phyloP scores from a whole-genome alignment of 1,140 invertebrate genomes.

The Leptopilina boulardi region DNA sequence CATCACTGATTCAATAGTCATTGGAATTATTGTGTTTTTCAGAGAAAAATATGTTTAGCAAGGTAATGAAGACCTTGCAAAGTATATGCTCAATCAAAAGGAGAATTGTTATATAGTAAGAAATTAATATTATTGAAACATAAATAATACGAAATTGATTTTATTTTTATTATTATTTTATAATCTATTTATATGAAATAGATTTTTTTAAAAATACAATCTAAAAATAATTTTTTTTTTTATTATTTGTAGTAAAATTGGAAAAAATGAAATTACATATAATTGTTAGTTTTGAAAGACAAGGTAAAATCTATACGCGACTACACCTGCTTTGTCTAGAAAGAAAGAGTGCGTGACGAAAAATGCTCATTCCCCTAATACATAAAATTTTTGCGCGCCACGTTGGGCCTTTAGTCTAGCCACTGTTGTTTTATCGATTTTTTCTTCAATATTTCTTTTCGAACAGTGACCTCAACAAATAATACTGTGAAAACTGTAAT shows the following conservation, averaged over 20 bases:
- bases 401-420: neutral
- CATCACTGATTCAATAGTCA: constrained; percentile 19
- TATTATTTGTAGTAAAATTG: too few relatives aligned
- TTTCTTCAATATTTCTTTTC: neutral
- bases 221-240: too few relatives aligned
- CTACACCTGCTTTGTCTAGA: constrained; percentile 7
- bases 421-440: constrained; percentile 8
- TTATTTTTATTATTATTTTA: too few relatives aligned
- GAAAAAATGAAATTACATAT: neutral
- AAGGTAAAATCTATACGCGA: constrained; percentile 1
- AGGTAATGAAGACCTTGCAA: neutral
- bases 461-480: neutral
- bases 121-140: too few relatives aligned
- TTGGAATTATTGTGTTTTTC: neutral
- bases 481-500: too few relatives aligned
- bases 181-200: too few relatives aligned
- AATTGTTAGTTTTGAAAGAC: neutral
- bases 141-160: too few relatives aligned
- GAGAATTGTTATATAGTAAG: neutral
- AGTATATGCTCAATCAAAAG: neutral
- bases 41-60: neutral
- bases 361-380: neutral
- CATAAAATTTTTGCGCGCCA: neutral
- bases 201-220: too few relatives aligned
- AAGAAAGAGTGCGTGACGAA: constrained; percentile 27